Conservation (phyloP, 1,140 invertebrate genomes). For the Hyles vespertilio region DNA sequence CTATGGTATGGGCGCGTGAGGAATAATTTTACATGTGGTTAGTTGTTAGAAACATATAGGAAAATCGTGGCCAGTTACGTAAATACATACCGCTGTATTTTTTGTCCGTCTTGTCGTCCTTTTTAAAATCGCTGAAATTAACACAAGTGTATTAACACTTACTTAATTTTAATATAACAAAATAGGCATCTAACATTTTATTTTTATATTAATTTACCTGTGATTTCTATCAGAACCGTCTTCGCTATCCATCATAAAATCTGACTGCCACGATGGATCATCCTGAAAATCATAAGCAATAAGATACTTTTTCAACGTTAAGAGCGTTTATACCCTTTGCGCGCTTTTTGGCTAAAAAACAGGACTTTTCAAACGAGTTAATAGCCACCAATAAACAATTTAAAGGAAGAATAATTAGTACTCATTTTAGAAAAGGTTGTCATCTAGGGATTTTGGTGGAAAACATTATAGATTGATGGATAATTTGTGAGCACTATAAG, state of each 20-base stretch:
- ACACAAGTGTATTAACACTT: too few species aligned
- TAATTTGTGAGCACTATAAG: too few species aligned
- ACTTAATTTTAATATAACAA: neutral
- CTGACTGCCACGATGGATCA: conserved; percentile 62
- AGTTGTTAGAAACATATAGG: neutral
- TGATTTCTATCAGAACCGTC: conserved; percentile 37
- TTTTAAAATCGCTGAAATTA: conserved; percentile 50
- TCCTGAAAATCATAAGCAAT: conserved; percentile 35
- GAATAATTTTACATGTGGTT: too few species aligned
- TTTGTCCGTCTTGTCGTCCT: conserved; percentile 45
- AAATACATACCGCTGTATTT: conserved; percentile 60
- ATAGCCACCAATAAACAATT: too few species aligned
- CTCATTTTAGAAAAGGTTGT: too few species aligned
- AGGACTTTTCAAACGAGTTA: too few species aligned
- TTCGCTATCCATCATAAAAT: conserved; percentile 62
- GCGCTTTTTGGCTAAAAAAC: too few species aligned
- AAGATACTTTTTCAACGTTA: neutral
- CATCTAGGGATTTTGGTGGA: too few species aligned
- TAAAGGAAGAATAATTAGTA: too few species aligned
- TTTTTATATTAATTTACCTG: conserved; percentile 31
- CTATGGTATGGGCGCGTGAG: conserved; percentile 21
- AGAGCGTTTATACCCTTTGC: too few species aligned
- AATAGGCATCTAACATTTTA: neutral
- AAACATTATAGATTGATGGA: too few species aligned
- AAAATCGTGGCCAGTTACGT: neutral